phyloP scores from a whole-genome alignment of 2,797 vertebrate species.

The Sebastes melanostomus region DNA sequence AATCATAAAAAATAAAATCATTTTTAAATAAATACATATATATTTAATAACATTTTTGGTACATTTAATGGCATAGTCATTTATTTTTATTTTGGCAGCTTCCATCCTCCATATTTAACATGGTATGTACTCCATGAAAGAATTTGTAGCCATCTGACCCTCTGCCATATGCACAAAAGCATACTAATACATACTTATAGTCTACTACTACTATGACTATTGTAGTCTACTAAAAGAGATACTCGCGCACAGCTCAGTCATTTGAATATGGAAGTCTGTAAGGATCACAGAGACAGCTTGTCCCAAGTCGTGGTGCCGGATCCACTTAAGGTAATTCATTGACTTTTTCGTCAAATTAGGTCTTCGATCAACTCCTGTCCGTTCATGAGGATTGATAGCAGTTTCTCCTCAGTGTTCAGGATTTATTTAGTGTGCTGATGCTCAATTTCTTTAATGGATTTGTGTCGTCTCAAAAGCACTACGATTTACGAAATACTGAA shows the following conservation, averaged over 20 bases:
- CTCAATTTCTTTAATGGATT: constrained; percentile 1
- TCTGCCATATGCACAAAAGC: not conserved
- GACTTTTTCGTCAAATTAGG: constrained; percentile 64
- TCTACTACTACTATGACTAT: not conserved
- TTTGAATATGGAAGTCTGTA: not conserved
- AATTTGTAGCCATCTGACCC: not conserved
- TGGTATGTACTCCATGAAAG: not conserved
- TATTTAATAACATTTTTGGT: no score
- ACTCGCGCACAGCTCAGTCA: constrained; percentile 1
- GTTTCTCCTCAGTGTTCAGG: constrained; percentile 39
- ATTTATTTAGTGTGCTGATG: not conserved
- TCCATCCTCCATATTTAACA: not conserved
- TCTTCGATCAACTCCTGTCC: constrained; percentile 55
- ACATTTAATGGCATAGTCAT: not conserved
- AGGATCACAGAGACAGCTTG: constrained; percentile 54
- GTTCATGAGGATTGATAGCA: constrained; percentile 20
- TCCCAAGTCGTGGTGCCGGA: constrained; percentile 52
- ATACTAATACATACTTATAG: not conserved
- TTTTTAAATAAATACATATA: no score
- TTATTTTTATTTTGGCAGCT: not conserved
- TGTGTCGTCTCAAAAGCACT: not conserved
- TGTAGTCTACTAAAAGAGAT: not conserved
- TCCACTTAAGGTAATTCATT: constrained; percentile 47
- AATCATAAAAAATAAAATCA: no score
- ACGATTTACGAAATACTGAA: constrained; percentile 1